These are phyloP conservation scores for Leuctra nigra DNA, from an alignment of 2,888 invertebrate species.

Conservation along the genomic window DNA sequence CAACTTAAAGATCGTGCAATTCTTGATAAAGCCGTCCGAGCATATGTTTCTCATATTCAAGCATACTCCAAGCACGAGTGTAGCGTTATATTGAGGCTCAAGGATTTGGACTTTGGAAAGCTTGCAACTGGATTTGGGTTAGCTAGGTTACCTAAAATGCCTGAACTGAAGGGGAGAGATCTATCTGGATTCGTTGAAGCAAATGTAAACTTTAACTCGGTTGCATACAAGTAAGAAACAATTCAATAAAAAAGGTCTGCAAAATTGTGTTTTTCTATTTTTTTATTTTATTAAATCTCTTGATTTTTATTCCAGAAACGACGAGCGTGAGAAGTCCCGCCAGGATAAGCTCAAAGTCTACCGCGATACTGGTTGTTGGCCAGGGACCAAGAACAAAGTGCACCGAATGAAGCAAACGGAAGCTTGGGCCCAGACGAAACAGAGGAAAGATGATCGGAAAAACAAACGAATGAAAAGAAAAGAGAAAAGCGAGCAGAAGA, in stretches of 20 bases:
- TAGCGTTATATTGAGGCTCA: slow-evolving; percentile 75
- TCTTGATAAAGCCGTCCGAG: slow-evolving; percentile 81
- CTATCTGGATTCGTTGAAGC: slow-evolving; percentile 47
- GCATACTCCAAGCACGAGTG: slow-evolving; percentile 96
- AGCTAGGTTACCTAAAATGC: slow-evolving; percentile 88
- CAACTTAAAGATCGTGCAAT: slow-evolving; percentile 66
- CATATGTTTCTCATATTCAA: slow-evolving; percentile 92
- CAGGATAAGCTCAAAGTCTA: slow-evolving; percentile 63
- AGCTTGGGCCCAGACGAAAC: slow-evolving; percentile 73
- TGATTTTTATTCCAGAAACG: background rate
- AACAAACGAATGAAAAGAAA: slow-evolving; percentile 56
- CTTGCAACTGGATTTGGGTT: slow-evolving; percentile 87
- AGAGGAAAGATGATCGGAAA: slow-evolving; percentile 58
- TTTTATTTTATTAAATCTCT: background rate
- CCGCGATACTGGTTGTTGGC: slow-evolving; percentile 70
- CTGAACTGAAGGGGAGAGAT: slow-evolving; percentile 72
- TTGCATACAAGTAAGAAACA: slow-evolving; percentile 55
- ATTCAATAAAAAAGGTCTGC: too few relatives aligned
- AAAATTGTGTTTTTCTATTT: background rate
- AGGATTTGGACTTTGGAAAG: slow-evolving; percentile 78
- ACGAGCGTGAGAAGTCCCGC: slow-evolving; percentile 61
- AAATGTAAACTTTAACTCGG: slow-evolving; percentile 62
- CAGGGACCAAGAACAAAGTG: slow-evolving; percentile 49
- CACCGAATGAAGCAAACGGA: slow-evolving; percentile 53
- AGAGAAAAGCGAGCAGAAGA: slow-evolving; percentile 43